phyloP scores from a whole-genome alignment of 1,140 invertebrate genomes.

The Drosophila littoralis region DNA sequence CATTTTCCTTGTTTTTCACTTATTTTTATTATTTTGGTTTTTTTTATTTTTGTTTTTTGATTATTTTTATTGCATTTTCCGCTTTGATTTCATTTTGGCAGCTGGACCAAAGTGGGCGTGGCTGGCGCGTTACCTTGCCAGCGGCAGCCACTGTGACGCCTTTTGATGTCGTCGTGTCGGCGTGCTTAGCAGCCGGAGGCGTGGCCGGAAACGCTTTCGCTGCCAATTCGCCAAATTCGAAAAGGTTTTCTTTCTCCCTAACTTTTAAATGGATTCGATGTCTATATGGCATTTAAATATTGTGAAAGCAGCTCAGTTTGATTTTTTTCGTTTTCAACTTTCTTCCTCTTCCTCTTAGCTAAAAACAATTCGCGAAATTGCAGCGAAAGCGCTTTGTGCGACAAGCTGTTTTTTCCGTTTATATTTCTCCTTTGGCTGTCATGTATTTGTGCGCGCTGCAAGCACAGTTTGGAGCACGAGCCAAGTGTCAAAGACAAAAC shows the following conservation, averaged over 20 bases:
- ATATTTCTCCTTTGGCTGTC: conserved; percentile 1
- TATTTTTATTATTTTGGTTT: conserved; percentile 20
- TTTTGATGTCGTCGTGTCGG: conserved; percentile 13
- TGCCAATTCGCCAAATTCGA: background rate
- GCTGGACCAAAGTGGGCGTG: conserved; percentile 26
- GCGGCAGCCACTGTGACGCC: conserved; percentile 34
- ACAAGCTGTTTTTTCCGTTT: background rate
- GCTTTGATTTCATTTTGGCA: conserved; percentile 45
- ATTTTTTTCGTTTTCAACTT: background rate
- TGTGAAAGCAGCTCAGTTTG: no score
- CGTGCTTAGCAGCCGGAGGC: background rate
- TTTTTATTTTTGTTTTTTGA: conserved; percentile 11
- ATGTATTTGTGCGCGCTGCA: background rate
- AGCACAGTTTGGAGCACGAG: conserved; percentile 14
- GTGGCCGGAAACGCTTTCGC: conserved; percentile 13
- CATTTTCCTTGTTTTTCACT: conserved; percentile 11
- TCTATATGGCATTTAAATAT: no score
- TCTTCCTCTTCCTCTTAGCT: background rate
- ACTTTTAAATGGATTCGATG: no score
- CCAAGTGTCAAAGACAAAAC: conserved; percentile 20
- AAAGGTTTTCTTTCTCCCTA: no score
- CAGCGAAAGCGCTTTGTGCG: conserved; percentile 22
- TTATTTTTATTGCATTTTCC: conserved; percentile 50
- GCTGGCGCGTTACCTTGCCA: conserved; percentile 24
- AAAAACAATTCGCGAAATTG: conserved; percentile 19